Conservation (phyloP, 1,140 invertebrate species). For the Aphelenchoides fujianensis region DNA sequence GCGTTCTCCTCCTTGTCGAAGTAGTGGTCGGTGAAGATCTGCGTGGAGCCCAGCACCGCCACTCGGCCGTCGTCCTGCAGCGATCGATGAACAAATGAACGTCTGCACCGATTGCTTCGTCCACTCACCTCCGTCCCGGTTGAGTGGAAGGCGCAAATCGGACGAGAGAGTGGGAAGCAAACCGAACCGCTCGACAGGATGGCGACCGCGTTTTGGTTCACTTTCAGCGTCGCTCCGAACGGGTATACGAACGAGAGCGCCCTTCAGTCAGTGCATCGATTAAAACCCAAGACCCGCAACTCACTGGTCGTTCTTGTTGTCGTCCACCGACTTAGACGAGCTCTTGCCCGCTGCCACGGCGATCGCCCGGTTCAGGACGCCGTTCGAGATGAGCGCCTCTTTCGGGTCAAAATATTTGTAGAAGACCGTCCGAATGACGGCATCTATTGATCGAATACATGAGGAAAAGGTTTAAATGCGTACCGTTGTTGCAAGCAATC, state of each 20-base stretch:
- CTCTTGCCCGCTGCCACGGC: constrained; percentile 63
- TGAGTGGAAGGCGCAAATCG: constrained; percentile 79
- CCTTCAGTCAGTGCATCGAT: too few species aligned
- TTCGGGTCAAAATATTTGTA: constrained; percentile 98
- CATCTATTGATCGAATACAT: constrained; percentile 70
- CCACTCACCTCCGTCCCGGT: background rate
- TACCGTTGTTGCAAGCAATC: constrained; percentile 88
- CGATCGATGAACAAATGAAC: too few species aligned
- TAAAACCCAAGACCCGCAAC: too few species aligned
- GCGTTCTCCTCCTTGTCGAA: constrained; percentile 91
- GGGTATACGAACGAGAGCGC: constrained; percentile 85
- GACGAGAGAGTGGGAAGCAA: constrained; percentile 86
- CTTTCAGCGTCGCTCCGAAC: constrained; percentile 88
- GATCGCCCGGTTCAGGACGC: constrained; percentile 75
- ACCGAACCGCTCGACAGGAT: constrained; percentile 85
- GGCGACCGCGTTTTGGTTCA: constrained; percentile 81
- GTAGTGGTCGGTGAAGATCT: constrained; percentile 73
- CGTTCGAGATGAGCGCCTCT: constrained; percentile 83
- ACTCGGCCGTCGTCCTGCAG: too few species aligned
- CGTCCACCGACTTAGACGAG: constrained; percentile 62
- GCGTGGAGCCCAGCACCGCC: constrained; percentile 68
- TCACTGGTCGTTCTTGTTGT: constrained; percentile 66
- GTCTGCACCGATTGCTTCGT: too few species aligned
- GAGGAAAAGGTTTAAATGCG: constrained; percentile 36
- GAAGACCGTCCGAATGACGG: constrained; percentile 86